phyloP scores from a whole-genome alignment of 2,113 vertebrate genomes.

The Microtus montanus region DNA sequence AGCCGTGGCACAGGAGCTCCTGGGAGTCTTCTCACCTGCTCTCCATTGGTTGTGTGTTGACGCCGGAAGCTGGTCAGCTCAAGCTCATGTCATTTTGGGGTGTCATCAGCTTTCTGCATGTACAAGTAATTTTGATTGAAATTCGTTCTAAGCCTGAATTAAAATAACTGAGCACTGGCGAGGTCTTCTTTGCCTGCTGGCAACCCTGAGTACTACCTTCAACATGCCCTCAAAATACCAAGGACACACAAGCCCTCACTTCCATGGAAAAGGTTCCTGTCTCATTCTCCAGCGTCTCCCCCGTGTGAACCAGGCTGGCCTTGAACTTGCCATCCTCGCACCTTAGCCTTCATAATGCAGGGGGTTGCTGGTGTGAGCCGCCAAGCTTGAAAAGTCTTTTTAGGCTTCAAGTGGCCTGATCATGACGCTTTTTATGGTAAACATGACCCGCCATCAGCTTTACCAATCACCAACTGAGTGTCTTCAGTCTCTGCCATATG shows the following conservation, averaged over 20 bases:
- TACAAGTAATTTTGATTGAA: constrained; percentile 64
- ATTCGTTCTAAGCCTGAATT: constrained; percentile 79
- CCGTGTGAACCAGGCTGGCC: background rate
- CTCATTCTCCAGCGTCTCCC: background rate
- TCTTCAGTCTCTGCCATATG: background rate
- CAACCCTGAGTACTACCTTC: constrained; percentile 64
- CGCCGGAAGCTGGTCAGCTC: constrained; percentile 64
- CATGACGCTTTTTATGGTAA: background rate
- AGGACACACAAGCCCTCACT: constrained; percentile 54
- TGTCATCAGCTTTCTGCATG: constrained; percentile 61
- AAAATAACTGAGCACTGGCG: constrained; percentile 82
- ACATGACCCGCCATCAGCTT: background rate
- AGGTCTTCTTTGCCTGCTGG: constrained; percentile 77
- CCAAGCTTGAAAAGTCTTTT: constrained; percentile 67
- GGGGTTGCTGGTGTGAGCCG: background rate
- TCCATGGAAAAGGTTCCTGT: constrained; percentile 54
- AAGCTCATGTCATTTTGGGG: constrained; percentile 73
- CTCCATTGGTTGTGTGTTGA: constrained; percentile 49
- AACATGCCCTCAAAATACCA: constrained; percentile 73
- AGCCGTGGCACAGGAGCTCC: background rate
- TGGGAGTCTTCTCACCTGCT: constrained; percentile 21
- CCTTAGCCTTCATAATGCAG: background rate
- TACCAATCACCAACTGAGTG: background rate
- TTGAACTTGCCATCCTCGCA: background rate
- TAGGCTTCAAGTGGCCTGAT: constrained; percentile 46